These are phyloP conservation scores for Tenthredo mesomela DNA, from an alignment of 2,888 invertebrate species.

Conservation along the genomic window DNA sequence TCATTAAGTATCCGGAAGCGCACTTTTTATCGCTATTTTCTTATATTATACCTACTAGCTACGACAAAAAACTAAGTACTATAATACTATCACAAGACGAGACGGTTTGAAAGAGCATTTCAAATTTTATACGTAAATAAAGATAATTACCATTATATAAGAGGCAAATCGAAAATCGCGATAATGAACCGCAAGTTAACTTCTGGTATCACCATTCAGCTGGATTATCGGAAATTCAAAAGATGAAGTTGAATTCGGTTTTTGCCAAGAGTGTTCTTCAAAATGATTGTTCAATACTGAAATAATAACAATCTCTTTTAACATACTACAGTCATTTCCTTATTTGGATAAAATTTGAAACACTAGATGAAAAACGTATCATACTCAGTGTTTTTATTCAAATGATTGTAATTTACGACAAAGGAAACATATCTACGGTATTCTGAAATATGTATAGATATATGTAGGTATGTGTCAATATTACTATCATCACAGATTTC, in stretches of 20 bases:
- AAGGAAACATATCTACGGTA: constrained; percentile 17
- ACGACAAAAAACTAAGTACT: constrained; percentile 50
- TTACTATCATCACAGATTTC: constrained; percentile 21
- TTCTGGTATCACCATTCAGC: background rate
- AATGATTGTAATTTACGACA: constrained; percentile 22
- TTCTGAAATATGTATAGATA: constrained; percentile 5
- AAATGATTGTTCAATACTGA: background rate
- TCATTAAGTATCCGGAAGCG: constrained; percentile 46
- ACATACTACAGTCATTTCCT: constrained; percentile 1
- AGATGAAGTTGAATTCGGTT: background rate
- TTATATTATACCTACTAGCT: background rate
- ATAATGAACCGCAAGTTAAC: background rate
- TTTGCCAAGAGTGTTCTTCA: background rate
- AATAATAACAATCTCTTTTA: background rate
- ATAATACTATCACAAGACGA: constrained; percentile 52
- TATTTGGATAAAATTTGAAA: constrained; percentile 42
- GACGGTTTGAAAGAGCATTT: constrained; percentile 44
- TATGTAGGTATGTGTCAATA: background rate
- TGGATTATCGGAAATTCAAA: background rate
- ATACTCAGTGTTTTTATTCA: constrained; percentile 27
- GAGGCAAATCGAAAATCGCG: background rate
- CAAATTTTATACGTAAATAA: constrained; percentile 44
- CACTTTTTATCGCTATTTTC: constrained; percentile 48
- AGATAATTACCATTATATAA: background rate
- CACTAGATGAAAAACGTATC: constrained; percentile 29